Evolutionary conservation across 2,888 invertebrate genomes (phyloP).

Genomic region (Nomada flava): DNA sequence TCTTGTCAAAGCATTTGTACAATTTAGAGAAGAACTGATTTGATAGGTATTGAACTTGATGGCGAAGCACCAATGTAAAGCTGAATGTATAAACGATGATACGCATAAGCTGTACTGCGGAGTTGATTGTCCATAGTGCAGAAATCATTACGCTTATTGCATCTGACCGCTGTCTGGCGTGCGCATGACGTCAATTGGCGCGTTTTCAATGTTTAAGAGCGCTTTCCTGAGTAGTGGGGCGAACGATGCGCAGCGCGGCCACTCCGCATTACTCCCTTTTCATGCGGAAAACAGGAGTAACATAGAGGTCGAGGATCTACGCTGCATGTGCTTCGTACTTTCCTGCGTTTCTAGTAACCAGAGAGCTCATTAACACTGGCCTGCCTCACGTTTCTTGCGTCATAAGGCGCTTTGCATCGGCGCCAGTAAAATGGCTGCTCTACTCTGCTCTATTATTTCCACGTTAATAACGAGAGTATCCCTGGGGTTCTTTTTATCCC

Average conservation of each 20-base stretch:
- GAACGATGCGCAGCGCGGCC: slow-evolving; percentile 83
- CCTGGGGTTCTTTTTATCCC: no score
- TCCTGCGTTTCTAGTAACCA: slow-evolving; percentile 72
- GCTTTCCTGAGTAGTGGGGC: slow-evolving; percentile 79
- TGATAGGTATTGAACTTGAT: not conserved
- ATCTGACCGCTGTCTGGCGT: slow-evolving; percentile 37
- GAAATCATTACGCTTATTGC: slow-evolving; percentile 6
- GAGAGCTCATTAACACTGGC: slow-evolving; percentile 78
- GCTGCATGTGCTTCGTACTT: not conserved
- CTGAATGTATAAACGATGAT: not conserved
- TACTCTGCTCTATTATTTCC: not conserved
- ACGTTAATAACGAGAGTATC: not conserved
- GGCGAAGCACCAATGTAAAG: no score
- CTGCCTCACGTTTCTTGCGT: slow-evolving; percentile 70
- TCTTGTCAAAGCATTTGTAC: no score
- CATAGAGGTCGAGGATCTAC: slow-evolving; percentile 68
- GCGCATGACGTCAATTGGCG: slow-evolving; percentile 74
- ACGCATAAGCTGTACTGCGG: no score
- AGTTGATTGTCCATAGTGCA: not conserved
- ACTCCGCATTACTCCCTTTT: slow-evolving; percentile 84
- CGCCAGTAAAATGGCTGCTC: slow-evolving; percentile 47
- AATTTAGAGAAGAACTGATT: not conserved
- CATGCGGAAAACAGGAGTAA: slow-evolving; percentile 78
- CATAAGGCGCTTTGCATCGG: slow-evolving; percentile 5
- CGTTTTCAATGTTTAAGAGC: slow-evolving; percentile 74